These are phyloP conservation scores for Orycteropus afer DNA, from an alignment of 2,113 vertebrate species.

Conservation along the genomic window DNA sequence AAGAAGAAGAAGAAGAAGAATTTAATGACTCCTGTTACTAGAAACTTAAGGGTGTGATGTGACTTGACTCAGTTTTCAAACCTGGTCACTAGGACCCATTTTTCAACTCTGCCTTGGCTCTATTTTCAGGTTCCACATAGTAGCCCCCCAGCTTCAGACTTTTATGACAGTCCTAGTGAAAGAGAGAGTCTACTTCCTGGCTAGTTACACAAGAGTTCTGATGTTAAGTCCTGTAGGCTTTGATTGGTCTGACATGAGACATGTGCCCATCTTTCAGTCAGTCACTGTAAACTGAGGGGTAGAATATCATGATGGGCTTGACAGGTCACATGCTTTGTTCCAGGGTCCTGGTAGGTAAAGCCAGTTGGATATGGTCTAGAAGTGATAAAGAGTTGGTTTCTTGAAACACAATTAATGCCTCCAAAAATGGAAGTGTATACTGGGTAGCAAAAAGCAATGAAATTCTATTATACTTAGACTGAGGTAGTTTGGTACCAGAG, in stretches of 20 bases:
- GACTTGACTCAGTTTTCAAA: conserved; percentile 20
- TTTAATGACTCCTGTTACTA: not conserved
- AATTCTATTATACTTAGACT: not conserved
- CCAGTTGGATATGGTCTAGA: not conserved
- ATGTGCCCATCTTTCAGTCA: not conserved
- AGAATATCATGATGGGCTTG: not conserved
- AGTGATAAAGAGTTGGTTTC: not conserved
- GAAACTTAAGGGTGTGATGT: conserved; percentile 21
- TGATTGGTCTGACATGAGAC: not conserved
- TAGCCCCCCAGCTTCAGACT: not conserved
- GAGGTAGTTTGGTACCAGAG: not conserved
- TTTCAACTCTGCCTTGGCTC: not conserved
- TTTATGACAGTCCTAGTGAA: not conserved
- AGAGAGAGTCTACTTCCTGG: not conserved
- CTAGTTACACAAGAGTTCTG: not conserved
- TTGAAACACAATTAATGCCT: not conserved
- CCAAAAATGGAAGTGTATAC: not conserved
- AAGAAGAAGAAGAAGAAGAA: no score
- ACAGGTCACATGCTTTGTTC: not conserved
- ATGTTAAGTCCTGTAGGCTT: not conserved
- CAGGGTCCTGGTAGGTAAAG: not conserved
- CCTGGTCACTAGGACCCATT: not conserved
- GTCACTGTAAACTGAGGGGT: not conserved
- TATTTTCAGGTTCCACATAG: not conserved
- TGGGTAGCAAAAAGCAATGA: not conserved